Conservation (phyloP, 1,140 invertebrate species). For the Sycophila sp. region DNA sequence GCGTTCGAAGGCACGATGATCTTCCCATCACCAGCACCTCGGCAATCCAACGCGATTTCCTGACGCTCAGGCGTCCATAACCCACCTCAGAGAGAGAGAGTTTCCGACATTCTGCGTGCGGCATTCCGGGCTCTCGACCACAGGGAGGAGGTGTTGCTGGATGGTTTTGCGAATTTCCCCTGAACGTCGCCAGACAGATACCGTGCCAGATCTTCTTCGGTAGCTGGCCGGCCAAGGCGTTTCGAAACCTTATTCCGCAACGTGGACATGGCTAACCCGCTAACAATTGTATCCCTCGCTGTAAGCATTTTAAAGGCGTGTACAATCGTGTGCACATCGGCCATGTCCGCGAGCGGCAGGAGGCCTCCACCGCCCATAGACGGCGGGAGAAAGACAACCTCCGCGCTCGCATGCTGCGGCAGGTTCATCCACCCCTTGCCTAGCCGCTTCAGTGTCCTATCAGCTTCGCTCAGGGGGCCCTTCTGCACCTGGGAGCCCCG, state of each 20-base stretch:
- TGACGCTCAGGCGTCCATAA: not conserved
- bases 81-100: no score
- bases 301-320: slow-evolving; percentile 49
- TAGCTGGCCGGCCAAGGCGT: slow-evolving; percentile 9
- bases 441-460: slow-evolving; percentile 40
- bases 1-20: slow-evolving; percentile 26
- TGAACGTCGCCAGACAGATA: slow-evolving; percentile 39
- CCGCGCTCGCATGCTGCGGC: slow-evolving; percentile 47
- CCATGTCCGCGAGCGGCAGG: slow-evolving; percentile 41
- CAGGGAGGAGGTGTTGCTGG: slow-evolving; percentile 21
- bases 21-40: not conserved
- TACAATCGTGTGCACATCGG: slow-evolving; percentile 41
- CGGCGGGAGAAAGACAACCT: slow-evolving; percentile 41
- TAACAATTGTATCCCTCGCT: slow-evolving; percentile 37
- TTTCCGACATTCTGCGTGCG: no score
- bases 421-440: slow-evolving; percentile 50
- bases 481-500: slow-evolving; percentile 44
- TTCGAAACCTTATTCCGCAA: not conserved
- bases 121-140: slow-evolving; percentile 43
- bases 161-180: slow-evolving; percentile 25
- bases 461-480: slow-evolving; percentile 29
- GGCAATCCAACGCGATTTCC: slow-evolving; percentile 18
- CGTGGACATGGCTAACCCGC: slow-evolving; percentile 39
- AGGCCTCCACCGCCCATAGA: slow-evolving; percentile 44
- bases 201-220: slow-evolving; percentile 8